Evolutionary conservation across 2,797 vertebrate genomes (phyloP).

Genomic region (Enteromius argenteus): DNA sequence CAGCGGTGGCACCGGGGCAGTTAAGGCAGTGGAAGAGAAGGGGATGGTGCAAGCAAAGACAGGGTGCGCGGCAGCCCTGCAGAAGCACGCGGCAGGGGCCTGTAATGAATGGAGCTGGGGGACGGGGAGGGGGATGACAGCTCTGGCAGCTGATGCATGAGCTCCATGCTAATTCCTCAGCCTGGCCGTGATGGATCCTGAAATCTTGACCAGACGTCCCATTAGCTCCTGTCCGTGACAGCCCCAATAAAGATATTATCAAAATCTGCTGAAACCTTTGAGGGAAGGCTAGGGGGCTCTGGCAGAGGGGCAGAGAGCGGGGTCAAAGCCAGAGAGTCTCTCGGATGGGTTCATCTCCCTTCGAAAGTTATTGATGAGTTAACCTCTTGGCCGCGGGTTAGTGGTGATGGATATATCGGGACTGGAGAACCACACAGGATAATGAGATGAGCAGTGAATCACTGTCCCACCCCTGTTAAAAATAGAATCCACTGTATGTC

Average conservation of each 20-base stretch:
- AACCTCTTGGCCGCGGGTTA: conserved; percentile 82
- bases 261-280: conserved; percentile 72
- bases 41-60: conserved; percentile 56
- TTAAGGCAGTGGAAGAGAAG: conserved; percentile 3
- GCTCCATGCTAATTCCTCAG: conserved; percentile 93
- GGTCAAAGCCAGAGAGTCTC: conserved; percentile 77
- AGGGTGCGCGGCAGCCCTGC: conserved; percentile 27
- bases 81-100: conserved; percentile 48
- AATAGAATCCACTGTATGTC: conserved; percentile 73
- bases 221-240: conserved; percentile 98
- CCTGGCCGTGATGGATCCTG: conserved; percentile 95
- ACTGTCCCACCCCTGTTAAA: conserved; percentile 79
- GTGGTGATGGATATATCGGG: conserved; percentile 82
- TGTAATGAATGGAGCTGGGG: conserved; percentile 90
- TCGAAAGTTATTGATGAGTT: conserved; percentile 83
- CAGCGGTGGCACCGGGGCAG: conserved; percentile 26
- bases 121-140: conserved; percentile 88
- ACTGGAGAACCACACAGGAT: conserved; percentile 78
- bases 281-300: conserved; percentile 70
- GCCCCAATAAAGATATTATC: conserved; percentile 87
- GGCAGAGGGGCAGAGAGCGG: conserved; percentile 72
- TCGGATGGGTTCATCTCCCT: conserved; percentile 77
- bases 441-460: conserved; percentile 84
- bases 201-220: conserved; percentile 99
- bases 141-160: conserved; percentile 96